A percentile compares a stretch with the other conserved stretches of the same genome.
These are phyloP conservation scores for Paralichthys olivaceus DNA, from an alignment of 2,113 vertebrate species.

Conservation along the genomic window DNA sequence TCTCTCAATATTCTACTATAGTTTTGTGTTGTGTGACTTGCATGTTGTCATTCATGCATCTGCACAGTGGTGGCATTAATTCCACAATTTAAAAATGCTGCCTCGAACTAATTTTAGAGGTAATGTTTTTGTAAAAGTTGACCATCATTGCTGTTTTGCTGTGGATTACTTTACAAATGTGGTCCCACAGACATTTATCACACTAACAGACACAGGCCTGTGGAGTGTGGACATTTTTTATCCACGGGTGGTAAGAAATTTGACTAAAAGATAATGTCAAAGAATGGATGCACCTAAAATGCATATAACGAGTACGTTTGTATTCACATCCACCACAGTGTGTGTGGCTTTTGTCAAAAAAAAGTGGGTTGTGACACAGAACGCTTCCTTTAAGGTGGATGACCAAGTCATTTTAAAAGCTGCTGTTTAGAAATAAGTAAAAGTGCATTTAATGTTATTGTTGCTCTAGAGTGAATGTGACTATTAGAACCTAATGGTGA, in stretches of 20 bases:
- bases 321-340: too few species aligned
- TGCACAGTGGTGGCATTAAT: too few species aligned
- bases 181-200: not conserved
- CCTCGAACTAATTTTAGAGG: too few species aligned
- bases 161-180: not conserved
- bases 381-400: too few species aligned
- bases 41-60: not conserved
- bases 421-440: too few species aligned
- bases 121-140: too few species aligned
- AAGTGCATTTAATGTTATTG: too few species aligned
- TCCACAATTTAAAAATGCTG: too few species aligned
- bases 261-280: not conserved
- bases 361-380: too few species aligned
- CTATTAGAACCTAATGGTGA: not conserved
- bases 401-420: too few species aligned
- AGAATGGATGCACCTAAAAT: not conserved
- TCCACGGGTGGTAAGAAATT: not conserved
- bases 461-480: not conserved
- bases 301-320: not conserved
- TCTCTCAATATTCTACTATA: not conserved
- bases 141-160: conserved; percentile 26
- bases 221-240: not conserved
- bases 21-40: not conserved
- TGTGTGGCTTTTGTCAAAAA: too few species aligned
- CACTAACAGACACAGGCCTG: not conserved